Percentiles rank a stretch among this genome's conserved stretches.
Conservation (phyloP, 2,888 invertebrate genomes). For the Cataglyphis rosenhaueri region DNA sequence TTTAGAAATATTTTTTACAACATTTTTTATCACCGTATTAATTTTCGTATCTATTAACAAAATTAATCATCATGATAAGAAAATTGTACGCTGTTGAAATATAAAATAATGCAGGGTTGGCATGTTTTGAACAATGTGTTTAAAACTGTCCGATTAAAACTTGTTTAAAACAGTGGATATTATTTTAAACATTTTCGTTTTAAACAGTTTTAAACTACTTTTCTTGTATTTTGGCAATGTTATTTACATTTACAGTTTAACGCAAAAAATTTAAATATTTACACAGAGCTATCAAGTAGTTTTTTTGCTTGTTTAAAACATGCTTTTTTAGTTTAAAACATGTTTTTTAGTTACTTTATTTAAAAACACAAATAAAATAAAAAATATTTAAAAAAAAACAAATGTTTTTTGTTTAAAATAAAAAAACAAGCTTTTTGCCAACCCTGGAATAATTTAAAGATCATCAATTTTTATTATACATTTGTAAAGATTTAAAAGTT, state of each 20-base stretch:
- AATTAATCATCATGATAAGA: not conserved
- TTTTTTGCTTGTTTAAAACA: no score
- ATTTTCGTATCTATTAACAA: not conserved
- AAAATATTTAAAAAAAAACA: no score
- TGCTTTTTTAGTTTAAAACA: no score
- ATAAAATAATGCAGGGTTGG: not conserved
- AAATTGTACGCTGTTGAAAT: not conserved
- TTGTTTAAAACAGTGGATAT: constrained; percentile 2
- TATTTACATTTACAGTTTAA: no score
- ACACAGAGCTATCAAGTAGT: no score
- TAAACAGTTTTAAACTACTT: not conserved
- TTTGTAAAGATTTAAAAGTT: not conserved
- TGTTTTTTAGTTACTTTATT: no score
- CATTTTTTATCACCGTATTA: not conserved
- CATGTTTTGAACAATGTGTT: constrained; percentile 12
- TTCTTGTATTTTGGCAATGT: no score
- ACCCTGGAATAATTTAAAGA: not conserved
- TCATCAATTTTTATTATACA: not conserved
- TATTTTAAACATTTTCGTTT: not conserved
- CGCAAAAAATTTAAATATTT: no score
- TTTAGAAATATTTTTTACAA: not conserved
- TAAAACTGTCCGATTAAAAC: constrained; percentile 16
- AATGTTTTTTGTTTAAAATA: no score
- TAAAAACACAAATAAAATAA: no score
- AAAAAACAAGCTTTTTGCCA: no score